A percentile compares a stretch with the other conserved stretches of the same genome.
phyloP scores from a whole-genome alignment of 2,888 invertebrate genomes.

The Chaetogeoica ovagalla region DNA sequence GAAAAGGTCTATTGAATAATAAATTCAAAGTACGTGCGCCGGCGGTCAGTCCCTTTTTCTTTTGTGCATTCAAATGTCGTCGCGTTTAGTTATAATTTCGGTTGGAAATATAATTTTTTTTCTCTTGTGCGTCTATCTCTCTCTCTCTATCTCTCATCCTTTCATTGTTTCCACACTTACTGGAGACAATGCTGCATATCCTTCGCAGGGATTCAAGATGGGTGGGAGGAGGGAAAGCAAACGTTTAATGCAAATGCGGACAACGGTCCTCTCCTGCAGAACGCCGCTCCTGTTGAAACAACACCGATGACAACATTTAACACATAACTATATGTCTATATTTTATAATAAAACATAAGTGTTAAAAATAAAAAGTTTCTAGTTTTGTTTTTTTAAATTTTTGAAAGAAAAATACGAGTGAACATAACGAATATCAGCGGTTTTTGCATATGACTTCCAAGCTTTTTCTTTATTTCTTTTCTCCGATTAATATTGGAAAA shows the following conservation, averaged over 20 bases:
- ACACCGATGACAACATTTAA: slow-evolving; percentile 1
- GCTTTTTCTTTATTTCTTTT: too few relatives aligned
- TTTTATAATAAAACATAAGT: neutral
- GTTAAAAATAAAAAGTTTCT: too few relatives aligned
- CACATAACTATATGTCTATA: neutral
- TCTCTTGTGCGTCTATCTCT: slow-evolving; percentile 20
- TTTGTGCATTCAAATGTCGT: slow-evolving; percentile 53
- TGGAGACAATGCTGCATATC: slow-evolving; percentile 32
- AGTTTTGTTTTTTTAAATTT: neutral
- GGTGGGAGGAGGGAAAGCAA: slow-evolving; percentile 9
- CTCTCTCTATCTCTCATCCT: slow-evolving; percentile 32
- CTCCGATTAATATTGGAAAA: too few relatives aligned
- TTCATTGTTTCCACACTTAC: slow-evolving; percentile 52
- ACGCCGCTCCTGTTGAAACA: slow-evolving; percentile 36
- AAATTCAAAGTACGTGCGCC: slow-evolving; percentile 52
- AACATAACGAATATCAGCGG: too few relatives aligned
- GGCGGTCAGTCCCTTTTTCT: slow-evolving; percentile 52
- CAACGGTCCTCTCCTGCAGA: slow-evolving; percentile 19
- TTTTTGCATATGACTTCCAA: too few relatives aligned
- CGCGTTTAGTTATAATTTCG: slow-evolving; percentile 53
- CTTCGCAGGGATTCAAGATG: slow-evolving; percentile 10
- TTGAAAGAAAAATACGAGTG: neutral
- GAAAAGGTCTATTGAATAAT: slow-evolving; percentile 51
- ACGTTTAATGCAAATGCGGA: slow-evolving; percentile 49
- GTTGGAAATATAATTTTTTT: slow-evolving; percentile 43